These are phyloP conservation scores for Monopterus albus DNA, from an alignment of 2,113 vertebrate genomes.

Conservation along the genomic window DNA sequence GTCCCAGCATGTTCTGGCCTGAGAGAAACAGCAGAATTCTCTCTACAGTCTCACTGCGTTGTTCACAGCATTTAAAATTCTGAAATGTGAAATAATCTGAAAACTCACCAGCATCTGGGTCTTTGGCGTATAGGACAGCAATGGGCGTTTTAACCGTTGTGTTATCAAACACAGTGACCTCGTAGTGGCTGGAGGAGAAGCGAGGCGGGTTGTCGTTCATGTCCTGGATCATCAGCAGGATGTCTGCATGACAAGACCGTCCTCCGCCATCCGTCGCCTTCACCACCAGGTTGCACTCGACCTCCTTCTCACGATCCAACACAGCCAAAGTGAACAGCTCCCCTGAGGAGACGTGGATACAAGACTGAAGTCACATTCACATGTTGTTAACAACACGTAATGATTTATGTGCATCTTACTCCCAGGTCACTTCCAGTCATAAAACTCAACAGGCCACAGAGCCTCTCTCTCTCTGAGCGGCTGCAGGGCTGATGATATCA, in stretches of 20 bases:
- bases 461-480: no score
- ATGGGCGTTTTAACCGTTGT: slow-evolving; percentile 92
- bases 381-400: no score
- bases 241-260: slow-evolving; percentile 90
- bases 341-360: slow-evolving; percentile 74
- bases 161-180: slow-evolving; percentile 94
- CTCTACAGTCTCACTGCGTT: background rate
- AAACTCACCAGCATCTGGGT: slow-evolving; percentile 91
- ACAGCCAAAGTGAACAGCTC: slow-evolving; percentile 87
- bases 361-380: no score
- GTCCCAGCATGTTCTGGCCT: slow-evolving; percentile 30
- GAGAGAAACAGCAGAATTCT: background rate
- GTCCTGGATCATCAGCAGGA: slow-evolving; percentile 87
- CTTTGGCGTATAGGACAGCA: slow-evolving; percentile 90
- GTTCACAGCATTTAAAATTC: background rate
- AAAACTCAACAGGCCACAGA: no score
- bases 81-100: no score
- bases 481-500: slow-evolving; percentile 37
- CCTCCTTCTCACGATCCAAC: slow-evolving; percentile 88
- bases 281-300: slow-evolving; percentile 85
- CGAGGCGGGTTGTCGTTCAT: slow-evolving; percentile 91
- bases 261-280: slow-evolving; percentile 95
- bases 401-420: no score
- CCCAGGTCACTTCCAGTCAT: no score
- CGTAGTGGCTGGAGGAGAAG: slow-evolving; percentile 90